A percentile compares a stretch with the other conserved stretches of the same genome.
Evolutionary conservation across 2,113 vertebrate genomes (phyloP).

Genomic region (Hippocampus guttulatus): DNA sequence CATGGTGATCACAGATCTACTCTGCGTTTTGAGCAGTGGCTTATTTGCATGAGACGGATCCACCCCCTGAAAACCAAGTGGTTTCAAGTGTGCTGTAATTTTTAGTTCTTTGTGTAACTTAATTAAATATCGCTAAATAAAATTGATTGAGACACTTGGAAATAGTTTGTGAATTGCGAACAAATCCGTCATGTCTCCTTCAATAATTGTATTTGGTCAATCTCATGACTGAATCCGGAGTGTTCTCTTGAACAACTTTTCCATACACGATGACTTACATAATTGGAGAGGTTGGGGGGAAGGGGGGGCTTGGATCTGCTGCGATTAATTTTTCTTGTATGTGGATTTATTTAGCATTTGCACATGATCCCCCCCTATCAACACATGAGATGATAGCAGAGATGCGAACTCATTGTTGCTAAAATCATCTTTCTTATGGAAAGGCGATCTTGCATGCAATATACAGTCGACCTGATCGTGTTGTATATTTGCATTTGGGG

Average conservation of each 20-base stretch:
- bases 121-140: no score
- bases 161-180: no score
- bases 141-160: no score
- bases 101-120: not conserved
- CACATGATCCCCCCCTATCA: not conserved
- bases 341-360: not conserved
- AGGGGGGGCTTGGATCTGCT: no score
- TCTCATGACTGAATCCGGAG: not conserved
- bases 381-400: not conserved
- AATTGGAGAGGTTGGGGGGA: not conserved
- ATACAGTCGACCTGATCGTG: conserved; percentile 39
- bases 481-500: conserved; percentile 34
- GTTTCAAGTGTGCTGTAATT: not conserved
- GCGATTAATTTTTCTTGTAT: not conserved
- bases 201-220: not conserved
- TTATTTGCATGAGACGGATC: no score
- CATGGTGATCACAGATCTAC: not conserved
- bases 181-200: not conserved
- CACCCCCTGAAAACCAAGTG: not conserved
- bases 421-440: not conserved
- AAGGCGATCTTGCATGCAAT: conserved; percentile 45
- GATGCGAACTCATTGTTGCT: not conserved
- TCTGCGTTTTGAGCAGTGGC: no score
- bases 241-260: not conserved
- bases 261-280: not conserved